phyloP scores from a whole-genome alignment of 2,797 vertebrate genomes.

The Sebastes matsubarae region DNA sequence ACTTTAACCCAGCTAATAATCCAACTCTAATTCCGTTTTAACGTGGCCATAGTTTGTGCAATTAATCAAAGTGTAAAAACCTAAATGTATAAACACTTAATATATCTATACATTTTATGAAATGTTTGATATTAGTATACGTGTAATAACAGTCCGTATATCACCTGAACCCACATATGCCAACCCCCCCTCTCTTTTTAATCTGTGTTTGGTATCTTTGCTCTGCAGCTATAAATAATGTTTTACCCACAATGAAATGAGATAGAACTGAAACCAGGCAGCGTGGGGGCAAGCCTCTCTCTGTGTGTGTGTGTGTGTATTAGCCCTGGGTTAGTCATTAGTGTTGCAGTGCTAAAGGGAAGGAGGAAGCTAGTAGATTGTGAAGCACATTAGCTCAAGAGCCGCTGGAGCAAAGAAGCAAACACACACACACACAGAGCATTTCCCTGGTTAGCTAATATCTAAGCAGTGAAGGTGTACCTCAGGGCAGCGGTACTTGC shows the following conservation, averaged over 20 bases:
- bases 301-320: conserved; percentile 6
- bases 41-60: not conserved
- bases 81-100: not conserved
- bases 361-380: conserved; percentile 49
- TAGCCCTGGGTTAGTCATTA: conserved; percentile 64
- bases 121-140: not conserved
- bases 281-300: no score
- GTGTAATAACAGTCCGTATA: not conserved
- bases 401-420: conserved; percentile 36
- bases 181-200: not conserved
- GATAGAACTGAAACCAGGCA: not conserved
- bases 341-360: conserved; percentile 41
- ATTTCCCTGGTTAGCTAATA: conserved; percentile 45
- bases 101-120: not conserved
- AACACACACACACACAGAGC: not conserved
- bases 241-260: conserved; percentile 41
- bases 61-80: not conserved
- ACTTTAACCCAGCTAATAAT: not conserved
- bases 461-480: conserved; percentile 32
- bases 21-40: not conserved
- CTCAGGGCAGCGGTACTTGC: conserved; percentile 35
- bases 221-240: conserved; percentile 48
- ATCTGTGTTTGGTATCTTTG: conserved; percentile 20
- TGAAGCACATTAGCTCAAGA: conserved; percentile 64
- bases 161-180: not conserved